Conservation (phyloP, 92 coral and sea anemone genomes). For the Zoanthus gigantus region DNA sequence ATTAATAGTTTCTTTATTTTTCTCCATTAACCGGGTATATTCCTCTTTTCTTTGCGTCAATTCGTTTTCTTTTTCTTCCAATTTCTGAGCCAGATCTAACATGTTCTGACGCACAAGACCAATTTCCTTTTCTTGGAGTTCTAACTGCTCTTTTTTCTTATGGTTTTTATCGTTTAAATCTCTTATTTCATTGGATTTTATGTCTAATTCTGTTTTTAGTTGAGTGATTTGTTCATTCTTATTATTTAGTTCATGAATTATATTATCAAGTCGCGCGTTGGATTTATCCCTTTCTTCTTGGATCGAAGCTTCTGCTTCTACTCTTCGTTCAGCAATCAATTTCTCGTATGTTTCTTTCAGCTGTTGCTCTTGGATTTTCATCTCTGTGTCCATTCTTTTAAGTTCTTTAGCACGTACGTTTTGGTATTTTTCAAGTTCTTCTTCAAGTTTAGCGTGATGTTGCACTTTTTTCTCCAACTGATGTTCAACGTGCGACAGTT, state of each 20-base stretch:
- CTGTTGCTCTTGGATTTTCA: slow-evolving; percentile 58
- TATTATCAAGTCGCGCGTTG: slow-evolving; percentile 71
- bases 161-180: slow-evolving; percentile 59
- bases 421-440: slow-evolving; percentile 56
- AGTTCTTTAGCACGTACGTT: slow-evolving; percentile 55
- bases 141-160: slow-evolving; percentile 60
- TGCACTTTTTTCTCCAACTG: slow-evolving; percentile 44
- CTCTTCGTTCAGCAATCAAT: slow-evolving; percentile 51
- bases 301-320: slow-evolving; percentile 63
- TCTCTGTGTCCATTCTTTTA: slow-evolving; percentile 54
- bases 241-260: slow-evolving; percentile 76
- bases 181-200: slow-evolving; percentile 62
- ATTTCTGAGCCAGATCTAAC: slow-evolving; percentile 62
- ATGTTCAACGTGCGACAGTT: slow-evolving; percentile 58
- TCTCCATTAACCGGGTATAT: slow-evolving; percentile 48
- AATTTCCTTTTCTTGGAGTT: slow-evolving; percentile 71
- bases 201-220: slow-evolving; percentile 67
- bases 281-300: slow-evolving; percentile 74
- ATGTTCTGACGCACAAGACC: slow-evolving; percentile 68
- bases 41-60: slow-evolving; percentile 56
- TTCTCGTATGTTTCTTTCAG: slow-evolving; percentile 69
- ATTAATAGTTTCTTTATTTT: slow-evolving; percentile 59
- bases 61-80: slow-evolving; percentile 63
- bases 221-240: slow-evolving; percentile 51
- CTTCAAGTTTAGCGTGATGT: slow-evolving; percentile 32